Percentiles rank a stretch among this genome's conserved stretches.
Evolutionary conservation across 2,888 invertebrate species (phyloP).

Genomic region (Watsonalla cultraria): DNA sequence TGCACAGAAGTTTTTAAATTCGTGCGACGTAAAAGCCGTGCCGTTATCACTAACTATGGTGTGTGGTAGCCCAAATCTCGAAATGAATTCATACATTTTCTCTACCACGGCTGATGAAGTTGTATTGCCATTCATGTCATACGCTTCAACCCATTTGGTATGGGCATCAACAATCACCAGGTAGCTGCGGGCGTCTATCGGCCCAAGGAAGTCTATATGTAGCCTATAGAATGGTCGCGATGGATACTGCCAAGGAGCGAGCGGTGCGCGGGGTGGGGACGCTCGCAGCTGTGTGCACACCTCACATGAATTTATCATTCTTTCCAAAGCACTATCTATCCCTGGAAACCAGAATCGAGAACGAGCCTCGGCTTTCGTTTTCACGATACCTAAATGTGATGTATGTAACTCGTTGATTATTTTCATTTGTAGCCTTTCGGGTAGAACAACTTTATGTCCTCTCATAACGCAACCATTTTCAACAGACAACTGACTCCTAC

Average conservation of each 20-base stretch:
- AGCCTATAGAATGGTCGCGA: no score
- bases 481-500: background rate
- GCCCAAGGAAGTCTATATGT: background rate
- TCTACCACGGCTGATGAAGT: constrained; percentile 12
- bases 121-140: constrained; percentile 1
- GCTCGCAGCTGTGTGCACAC: constrained; percentile 8
- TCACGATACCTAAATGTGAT: constrained; percentile 8
- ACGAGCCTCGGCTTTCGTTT: constrained; percentile 17
- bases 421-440: background rate
- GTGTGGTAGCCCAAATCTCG: background rate
- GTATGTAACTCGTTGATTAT: constrained; percentile 1
- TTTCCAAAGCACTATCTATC: constrained; percentile 12
- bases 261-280: background rate
- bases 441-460: background rate
- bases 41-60: no score
- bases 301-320: constrained; percentile 5
- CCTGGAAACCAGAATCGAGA: constrained; percentile 20
- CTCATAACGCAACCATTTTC: constrained; percentile 5
- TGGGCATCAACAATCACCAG: background rate
- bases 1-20: constrained; percentile 17
- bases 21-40: constrained; percentile 16
- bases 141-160: background rate
- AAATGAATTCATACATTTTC: constrained; percentile 21
- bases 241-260: background rate
- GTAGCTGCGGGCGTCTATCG: background rate